phyloP scores from a whole-genome alignment of 2,113 vertebrate species.

The Bubalus kerabau region DNA sequence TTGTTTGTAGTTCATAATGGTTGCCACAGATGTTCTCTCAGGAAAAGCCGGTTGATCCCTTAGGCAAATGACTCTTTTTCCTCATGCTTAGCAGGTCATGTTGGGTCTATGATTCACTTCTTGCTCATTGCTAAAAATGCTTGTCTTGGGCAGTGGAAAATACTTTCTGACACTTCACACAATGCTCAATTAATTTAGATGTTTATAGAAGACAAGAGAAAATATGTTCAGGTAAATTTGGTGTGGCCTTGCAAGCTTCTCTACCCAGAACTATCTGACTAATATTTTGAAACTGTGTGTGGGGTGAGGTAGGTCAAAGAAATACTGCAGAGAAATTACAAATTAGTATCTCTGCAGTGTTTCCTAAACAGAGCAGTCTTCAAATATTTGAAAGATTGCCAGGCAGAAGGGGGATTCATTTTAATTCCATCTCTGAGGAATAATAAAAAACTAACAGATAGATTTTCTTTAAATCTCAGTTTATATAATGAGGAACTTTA shows the following conservation, averaged over 20 bases:
- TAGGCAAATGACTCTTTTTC: neutral
- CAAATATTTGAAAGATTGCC: neutral
- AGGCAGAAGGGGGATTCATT: neutral
- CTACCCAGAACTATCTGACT: neutral
- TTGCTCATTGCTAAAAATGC: fast-evolving
- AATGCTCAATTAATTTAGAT: neutral
- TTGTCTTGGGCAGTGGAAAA: fast-evolving
- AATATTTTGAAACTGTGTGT: neutral
- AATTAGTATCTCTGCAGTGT: neutral
- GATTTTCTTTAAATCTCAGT: neutral
- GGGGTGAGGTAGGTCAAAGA: neutral
- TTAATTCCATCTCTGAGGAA: neutral
- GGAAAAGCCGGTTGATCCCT: neutral
- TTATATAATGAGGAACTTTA: neutral
- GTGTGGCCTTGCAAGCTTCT: neutral
- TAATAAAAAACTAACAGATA: neutral
- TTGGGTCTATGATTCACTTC: neutral
- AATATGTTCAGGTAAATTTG: neutral
- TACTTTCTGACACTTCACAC: neutral
- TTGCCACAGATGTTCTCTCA: neutral
- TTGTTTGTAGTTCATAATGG: neutral
- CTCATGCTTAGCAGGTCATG: neutral
- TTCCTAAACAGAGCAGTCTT: neutral
- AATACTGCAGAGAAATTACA: neutral
- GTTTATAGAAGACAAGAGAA: neutral